Percentiles rank a stretch among this genome's conserved stretches.
Evolutionary conservation across 2,797 vertebrate species (phyloP).

Genomic region (Galagoides demidoff): DNA sequence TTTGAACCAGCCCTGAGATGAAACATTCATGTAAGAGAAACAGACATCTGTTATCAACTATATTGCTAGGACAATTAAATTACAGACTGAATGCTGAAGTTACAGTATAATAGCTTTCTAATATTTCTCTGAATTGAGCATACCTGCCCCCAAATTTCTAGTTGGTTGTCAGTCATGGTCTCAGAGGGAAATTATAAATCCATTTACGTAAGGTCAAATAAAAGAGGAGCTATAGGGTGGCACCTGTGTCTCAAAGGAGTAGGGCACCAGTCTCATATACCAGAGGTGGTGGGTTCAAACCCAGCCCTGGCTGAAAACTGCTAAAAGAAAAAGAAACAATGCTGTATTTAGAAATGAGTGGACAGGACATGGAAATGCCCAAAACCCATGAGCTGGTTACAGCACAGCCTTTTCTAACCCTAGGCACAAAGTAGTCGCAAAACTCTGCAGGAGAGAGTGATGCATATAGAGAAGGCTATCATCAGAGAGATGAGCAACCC

Average conservation of each 20-base stretch:
- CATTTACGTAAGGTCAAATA: not conserved
- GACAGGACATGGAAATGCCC: not conserved
- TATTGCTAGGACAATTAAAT: not conserved
- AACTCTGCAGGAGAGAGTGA: not conserved
- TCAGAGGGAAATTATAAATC: not conserved
- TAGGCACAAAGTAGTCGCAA: not conserved
- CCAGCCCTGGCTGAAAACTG: no score
- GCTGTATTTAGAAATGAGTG: not conserved
- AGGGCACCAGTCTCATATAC: no score
- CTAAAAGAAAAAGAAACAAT: not conserved
- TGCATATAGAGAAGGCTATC: accelerated
- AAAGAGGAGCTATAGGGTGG: not conserved
- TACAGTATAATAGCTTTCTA: not conserved
- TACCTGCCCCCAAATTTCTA: not conserved
- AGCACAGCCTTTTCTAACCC: not conserved
- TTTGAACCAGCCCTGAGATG: not conserved
- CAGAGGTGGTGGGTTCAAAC: no score
- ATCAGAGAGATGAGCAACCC: not conserved
- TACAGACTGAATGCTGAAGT: not conserved
- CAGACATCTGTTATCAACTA: not conserved
- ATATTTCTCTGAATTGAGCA: not conserved
- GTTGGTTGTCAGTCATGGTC: not conserved
- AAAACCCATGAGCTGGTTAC: not conserved
- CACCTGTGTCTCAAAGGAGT: no score
- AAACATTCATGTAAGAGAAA: not conserved